Evolutionary conservation across 2,797 vertebrate species (phyloP), one percentile per base, ranked within the genome.

Genomic region (Babyrousa celebensis): DNA sequence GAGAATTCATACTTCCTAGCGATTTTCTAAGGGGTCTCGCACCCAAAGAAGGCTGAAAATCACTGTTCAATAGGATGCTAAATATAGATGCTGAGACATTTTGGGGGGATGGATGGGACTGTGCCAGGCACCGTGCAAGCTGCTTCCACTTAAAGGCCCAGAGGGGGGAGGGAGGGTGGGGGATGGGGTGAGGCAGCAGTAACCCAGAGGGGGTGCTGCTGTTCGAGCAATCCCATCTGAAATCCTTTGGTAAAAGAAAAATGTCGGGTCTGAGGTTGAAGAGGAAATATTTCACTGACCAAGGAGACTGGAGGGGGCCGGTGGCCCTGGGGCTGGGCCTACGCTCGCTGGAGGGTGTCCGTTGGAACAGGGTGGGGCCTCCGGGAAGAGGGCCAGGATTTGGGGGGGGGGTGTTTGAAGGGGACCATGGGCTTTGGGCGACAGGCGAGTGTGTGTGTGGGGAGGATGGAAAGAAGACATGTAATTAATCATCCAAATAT

Each of bases 401-500:
- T 21, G 58, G 43, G 67, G 15, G 16, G 68, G 23, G 32, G 20
- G 43, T 56, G 54, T 32, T 23, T 78, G 67, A 94, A 95, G 93
- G 92, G 62, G 95, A 70, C 75, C 71, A 77, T 78, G 62, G 75
- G 89, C 92, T 96, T 93, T 94, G 77, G 90, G 72, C 52, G 12
- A n/a, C 80, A 82, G 85, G 80, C 14, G 14, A 91, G 40, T 75
- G 65, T 72, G 72, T 62, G 40, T 20, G 9, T 23, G 58, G 67
- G 82, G 7, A 25, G 52, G 82, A 54, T 92, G 65, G 71, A 48
- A 96, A 89, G 87, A 94, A 74, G 58, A 82, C 82, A 54, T 90
- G 83, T 83, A 94, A 96, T 89, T 96, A 96, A 95, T 97, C 58
- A 95, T 82, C 86, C 77, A 92, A 96, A 94, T 95, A 88, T 67